Evolutionary conservation across 2,797 vertebrate genomes (phyloP).

Genomic region (Malurus leucopterus): DNA sequence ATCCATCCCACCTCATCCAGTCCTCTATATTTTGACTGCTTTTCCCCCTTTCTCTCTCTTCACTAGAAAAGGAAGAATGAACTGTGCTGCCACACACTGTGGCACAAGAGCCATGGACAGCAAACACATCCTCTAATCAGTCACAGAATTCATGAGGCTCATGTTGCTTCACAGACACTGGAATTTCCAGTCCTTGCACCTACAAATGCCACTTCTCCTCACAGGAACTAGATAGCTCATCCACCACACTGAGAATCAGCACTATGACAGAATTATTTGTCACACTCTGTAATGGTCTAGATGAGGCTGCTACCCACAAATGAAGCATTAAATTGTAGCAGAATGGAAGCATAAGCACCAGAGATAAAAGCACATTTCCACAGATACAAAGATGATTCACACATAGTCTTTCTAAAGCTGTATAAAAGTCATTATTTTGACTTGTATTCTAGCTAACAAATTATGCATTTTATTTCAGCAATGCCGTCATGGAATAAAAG

Average conservation of each 20-base stretch:
- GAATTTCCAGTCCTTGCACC: constrained; percentile 26
- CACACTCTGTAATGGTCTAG: background rate
- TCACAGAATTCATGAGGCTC: constrained; percentile 20
- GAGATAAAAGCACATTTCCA: constrained; percentile 11
- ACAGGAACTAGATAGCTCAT: background rate
- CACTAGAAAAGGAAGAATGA: background rate
- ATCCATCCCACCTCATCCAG: background rate
- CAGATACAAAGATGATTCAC: constrained; percentile 32
- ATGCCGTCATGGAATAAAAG: background rate
- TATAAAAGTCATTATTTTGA: background rate
- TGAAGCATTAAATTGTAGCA: constrained; percentile 20
- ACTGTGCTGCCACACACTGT: background rate
- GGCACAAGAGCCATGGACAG: background rate
- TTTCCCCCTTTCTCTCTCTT: background rate
- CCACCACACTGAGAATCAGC: background rate
- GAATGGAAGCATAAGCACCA: constrained; percentile 12
- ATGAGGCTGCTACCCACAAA: constrained; percentile 28
- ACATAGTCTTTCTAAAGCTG: background rate
- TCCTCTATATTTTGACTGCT: background rate
- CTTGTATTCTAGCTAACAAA: background rate
- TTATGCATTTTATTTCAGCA: constrained; percentile 12
- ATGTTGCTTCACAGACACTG: background rate
- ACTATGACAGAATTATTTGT: constrained; percentile 24
- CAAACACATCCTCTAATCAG: background rate
- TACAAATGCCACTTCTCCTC: background rate